Base-by-base conservation (phyloP, 2,797 vertebrate genomes). In the Sibirionetta formosa region DNA sequence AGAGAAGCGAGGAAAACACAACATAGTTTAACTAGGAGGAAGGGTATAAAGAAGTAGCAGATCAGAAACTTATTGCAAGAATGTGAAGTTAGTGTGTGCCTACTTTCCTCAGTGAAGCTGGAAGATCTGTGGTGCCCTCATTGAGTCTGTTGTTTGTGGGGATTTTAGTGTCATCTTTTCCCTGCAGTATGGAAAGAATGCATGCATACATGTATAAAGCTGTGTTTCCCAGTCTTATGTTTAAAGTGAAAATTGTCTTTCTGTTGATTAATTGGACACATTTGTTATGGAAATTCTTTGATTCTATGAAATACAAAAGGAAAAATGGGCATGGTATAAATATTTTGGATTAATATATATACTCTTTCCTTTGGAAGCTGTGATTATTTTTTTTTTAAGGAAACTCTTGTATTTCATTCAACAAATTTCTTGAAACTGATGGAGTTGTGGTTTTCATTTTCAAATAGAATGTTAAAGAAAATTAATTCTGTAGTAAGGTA, bases 321-420 rank as follows among this genome's bases (percentile, higher is more conserved):
- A 94, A 58, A 58, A 82, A 35, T 38, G 6, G 38, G 11, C 16
- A 4, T 44, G 5, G 3, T 68, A 46, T 82, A 16, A 57, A n/a
- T 3, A 40, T 71, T 66, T 29, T 51, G 31, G 13, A 57, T 91
- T 85, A 63, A 36, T 88, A 35, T 85, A 35, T 66, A 61, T 76
- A 24, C 12, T 46, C 4, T 29, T 40, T 6, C 29, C 51, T 57
- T 29, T 53, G 35, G 90, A 86, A 82, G 31, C 54, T 78, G 38
- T 82, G 54, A 40, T 86, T 93, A 44, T 24, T 9, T 40, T 16
- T 44, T 9, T 44, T 44, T 66, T 93, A 54, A 40, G 58, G 40
- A 63, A 46, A 68, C 31, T 66, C 50, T 53, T 66, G 7, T 61
- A 68, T 89, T 86, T 85, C 19, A 86, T 48, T 89, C 61, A 72